Evolutionary conservation across 23 tunicate species (phyloP).

Genomic region (Corella eumyota): DNA sequence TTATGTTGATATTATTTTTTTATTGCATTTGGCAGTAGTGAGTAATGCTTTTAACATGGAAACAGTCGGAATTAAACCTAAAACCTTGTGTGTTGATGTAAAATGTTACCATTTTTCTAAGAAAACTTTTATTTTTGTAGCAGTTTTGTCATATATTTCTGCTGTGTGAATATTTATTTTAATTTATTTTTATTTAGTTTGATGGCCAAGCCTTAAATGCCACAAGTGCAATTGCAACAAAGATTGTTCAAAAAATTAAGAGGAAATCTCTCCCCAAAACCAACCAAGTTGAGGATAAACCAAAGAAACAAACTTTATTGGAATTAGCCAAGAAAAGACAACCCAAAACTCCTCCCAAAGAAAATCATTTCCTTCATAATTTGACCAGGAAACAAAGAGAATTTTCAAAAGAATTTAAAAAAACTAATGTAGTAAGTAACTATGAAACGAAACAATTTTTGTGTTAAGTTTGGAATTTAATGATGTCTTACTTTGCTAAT

Average conservation of each 20-base stretch:
- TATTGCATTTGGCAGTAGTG: too few species aligned
- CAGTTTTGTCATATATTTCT: neutral
- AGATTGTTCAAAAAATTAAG: slow-evolving; percentile 15
- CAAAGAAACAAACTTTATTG: slow-evolving; percentile 9
- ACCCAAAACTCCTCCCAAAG: neutral
- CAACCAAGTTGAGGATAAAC: neutral
- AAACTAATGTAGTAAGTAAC: too few species aligned
- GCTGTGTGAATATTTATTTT: neutral
- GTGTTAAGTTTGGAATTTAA: too few species aligned
- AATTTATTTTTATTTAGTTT: slow-evolving; percentile 7
- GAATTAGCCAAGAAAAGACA: slow-evolving; percentile 46
- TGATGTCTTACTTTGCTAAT: too few species aligned
- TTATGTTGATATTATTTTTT: too few species aligned
- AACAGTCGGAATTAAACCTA: too few species aligned
- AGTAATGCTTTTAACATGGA: too few species aligned
- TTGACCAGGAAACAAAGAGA: neutral
- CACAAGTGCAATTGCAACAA: slow-evolving; percentile 48
- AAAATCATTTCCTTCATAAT: too few species aligned
- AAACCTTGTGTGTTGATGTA: too few species aligned
- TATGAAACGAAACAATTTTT: too few species aligned
- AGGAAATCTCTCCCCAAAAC: neutral
- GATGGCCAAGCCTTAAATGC: slow-evolving; percentile 46
- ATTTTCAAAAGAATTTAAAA: neutral
- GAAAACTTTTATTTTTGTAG: neutral
- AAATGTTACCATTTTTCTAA: too few species aligned